Evolutionary conservation across 2,888 invertebrate genomes (phyloP).

Genomic region (Tenthredo amoena): DNA sequence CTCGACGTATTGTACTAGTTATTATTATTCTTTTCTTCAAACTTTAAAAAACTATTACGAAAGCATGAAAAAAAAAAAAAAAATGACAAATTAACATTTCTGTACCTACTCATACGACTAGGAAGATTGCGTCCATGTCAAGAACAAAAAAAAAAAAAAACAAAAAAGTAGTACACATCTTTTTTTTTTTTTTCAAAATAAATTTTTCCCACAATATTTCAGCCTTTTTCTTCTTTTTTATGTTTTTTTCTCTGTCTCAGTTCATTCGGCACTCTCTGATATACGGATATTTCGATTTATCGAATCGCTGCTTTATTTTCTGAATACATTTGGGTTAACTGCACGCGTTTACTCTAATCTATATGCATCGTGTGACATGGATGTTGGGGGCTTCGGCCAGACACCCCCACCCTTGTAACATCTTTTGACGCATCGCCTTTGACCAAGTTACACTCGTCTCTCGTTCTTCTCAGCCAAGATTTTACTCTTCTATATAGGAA

Average conservation of each 20-base stretch:
- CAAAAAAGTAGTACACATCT: background rate
- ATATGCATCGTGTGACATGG: slow-evolving; percentile 42
- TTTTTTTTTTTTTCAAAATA: background rate
- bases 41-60: background rate
- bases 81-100: background rate
- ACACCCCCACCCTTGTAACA: slow-evolving; percentile 44
- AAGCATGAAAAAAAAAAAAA: background rate
- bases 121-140: no score
- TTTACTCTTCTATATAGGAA: background rate
- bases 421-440: slow-evolving; percentile 46
- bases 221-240: no score
- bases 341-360: background rate
- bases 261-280: background rate
- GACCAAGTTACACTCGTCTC: slow-evolving; percentile 37
- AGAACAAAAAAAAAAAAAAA: background rate
- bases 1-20: no score
- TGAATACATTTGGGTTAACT: background rate
- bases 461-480: background rate
- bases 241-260: background rate
- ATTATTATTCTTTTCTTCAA: background rate
- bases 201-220: background rate
- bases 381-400: slow-evolving; percentile 42
- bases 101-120: background rate
- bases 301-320: background rate
- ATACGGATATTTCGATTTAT: background rate